Percentiles rank a stretch among this genome's conserved stretches.
These are phyloP conservation scores for Plectus sambesii DNA, from an alignment of 1,140 invertebrate genomes.

Conservation along the genomic window DNA sequence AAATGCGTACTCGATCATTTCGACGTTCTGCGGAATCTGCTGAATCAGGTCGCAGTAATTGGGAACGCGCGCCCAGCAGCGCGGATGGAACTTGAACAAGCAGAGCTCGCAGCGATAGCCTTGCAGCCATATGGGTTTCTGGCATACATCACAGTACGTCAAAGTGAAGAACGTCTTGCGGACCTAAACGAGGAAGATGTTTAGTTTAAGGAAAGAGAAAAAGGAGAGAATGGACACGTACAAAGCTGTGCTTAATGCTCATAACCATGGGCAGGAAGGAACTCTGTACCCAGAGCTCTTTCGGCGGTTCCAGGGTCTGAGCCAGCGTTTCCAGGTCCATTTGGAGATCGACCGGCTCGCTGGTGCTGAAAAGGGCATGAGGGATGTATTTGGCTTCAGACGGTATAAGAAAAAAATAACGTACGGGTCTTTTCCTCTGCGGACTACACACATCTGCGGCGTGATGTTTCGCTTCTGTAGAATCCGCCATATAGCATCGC, in stretches of 20 bases:
- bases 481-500: too few species aligned
- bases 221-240: too few species aligned
- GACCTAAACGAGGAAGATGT: background rate
- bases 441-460: too few species aligned
- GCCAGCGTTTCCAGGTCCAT: conserved; percentile 22
- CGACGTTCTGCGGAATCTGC: conserved; percentile 7
- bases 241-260: conserved; percentile 22
- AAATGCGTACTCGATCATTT: background rate
- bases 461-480: too few species aligned
- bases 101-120: conserved; percentile 28
- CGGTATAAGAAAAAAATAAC: too few species aligned
- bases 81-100: conserved; percentile 28
- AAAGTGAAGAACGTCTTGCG: conserved; percentile 18
- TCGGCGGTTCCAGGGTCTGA: conserved; percentile 4
- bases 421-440: too few species aligned
- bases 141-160: conserved; percentile 22
- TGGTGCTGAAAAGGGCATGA: too few species aligned
- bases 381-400: too few species aligned
- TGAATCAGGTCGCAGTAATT: conserved; percentile 24
- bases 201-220: too few species aligned
- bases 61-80: conserved; percentile 20
- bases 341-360: too few species aligned
- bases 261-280: conserved; percentile 20
- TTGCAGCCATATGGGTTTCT: conserved; percentile 23
- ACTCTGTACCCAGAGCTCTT: conserved; percentile 26